These are phyloP conservation scores for Lithobates sylvaticus DNA, from an alignment of 2,797 vertebrate genomes.

Conservation along the genomic window DNA sequence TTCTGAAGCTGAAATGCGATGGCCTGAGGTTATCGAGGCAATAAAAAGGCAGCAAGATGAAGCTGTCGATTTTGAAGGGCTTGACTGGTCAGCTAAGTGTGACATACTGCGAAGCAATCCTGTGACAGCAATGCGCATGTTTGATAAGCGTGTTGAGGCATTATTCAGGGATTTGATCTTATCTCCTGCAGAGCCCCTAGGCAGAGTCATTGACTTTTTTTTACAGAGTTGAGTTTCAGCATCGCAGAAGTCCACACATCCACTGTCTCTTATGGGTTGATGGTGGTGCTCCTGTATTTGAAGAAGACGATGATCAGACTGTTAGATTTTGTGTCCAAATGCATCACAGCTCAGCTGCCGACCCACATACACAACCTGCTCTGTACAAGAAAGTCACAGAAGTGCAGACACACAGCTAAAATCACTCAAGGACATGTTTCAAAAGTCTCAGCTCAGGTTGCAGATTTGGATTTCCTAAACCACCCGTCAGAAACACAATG, in stretches of 20 bases:
- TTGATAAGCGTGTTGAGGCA: neutral
- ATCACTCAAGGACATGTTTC: neutral
- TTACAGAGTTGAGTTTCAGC: slow-evolving; percentile 1
- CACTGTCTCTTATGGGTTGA: neutral
- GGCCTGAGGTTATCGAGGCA: too few relatives aligned
- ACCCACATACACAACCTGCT: neutral
- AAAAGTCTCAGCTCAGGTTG: neutral
- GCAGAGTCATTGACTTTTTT: neutral
- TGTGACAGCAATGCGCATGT: too few relatives aligned
- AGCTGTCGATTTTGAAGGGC: too few relatives aligned
- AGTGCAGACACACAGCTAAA: slow-evolving; percentile 3
- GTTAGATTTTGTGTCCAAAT: neutral
- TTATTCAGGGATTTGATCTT: neutral
- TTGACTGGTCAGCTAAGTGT: too few relatives aligned
- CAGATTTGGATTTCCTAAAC: neutral
- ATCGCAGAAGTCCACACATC: neutral
- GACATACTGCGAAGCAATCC: too few relatives aligned
- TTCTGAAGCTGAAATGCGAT: too few relatives aligned
- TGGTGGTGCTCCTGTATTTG: neutral
- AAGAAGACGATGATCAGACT: neutral
- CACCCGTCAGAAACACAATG: neutral
- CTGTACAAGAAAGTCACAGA: slow-evolving; percentile 3
- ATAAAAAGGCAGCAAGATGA: too few relatives aligned
- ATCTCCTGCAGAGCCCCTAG: slow-evolving; percentile 1
- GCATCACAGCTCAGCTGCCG: neutral